Evolutionary conservation across 2,888 invertebrate genomes (phyloP), one percentile per base, ranked within the genome.

Genomic region (Chouioia cunea): DNA sequence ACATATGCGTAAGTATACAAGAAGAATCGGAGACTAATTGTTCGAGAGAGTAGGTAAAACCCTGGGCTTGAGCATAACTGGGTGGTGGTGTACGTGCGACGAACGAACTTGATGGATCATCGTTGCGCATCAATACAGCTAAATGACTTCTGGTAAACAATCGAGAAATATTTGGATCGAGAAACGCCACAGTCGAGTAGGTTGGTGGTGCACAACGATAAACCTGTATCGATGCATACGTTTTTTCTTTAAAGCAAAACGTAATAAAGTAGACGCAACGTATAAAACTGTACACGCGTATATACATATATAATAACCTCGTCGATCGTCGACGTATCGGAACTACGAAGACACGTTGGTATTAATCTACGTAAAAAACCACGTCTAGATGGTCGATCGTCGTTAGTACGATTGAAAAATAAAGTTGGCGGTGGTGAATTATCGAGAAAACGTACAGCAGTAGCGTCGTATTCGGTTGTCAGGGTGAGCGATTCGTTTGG

Each of bases 41-140:
- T 27, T 78, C 74, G 65, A 73, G 56, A 15, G 78, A 76, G 47
- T 59, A 59, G 12, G 70, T 23, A 14, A 70, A 52, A 0, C 73
- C 73, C 46, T 73, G 70, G 8, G 67, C 70, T 27, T 73, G 73
- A 1, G 67, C 65, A 36, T 70, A 73, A 10, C 70, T 73, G 0
- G 73, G 73, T 1, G 70, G 70, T 1, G 73, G 70, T 1, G 59
- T 52, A 0, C 52, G 56, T 0, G 53, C 67, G n/a, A 67, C 46
- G 48, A 70, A 70, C 1, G 67, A 67, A 10, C 4, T 36, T 8
- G 69, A 65, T 16, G 47, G 4, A 10, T 54, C 57, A 27, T 63
- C 63, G 18, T 36, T 36, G 36, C 36, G 36, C 2, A 70, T 4
- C 1, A 73, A 54, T 0, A 73, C 64, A 1, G 72, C 64, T 22